Conservation (phyloP, 2,888 invertebrate genomes). For the Heliconius ethilla region DNA sequence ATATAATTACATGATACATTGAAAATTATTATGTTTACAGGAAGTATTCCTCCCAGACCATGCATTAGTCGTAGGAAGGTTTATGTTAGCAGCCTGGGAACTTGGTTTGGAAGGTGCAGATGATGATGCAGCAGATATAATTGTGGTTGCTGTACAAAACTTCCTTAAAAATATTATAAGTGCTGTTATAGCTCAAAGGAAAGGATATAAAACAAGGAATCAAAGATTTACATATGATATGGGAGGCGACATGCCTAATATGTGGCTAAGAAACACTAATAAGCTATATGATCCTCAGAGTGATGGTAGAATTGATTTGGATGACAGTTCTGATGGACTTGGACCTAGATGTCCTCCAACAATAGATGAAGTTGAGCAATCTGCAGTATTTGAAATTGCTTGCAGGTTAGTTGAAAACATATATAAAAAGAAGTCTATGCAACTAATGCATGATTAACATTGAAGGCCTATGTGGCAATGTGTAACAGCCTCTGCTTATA, state of each 20-base stretch:
- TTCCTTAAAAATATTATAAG: slow-evolving; percentile 92
- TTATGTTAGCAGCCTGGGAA: slow-evolving; percentile 95
- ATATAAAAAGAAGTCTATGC: neutral
- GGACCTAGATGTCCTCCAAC: slow-evolving; percentile 86
- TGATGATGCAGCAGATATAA: slow-evolving; percentile 90
- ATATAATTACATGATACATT: neutral
- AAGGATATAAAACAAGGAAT: slow-evolving; percentile 89
- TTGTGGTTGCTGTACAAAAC: slow-evolving; percentile 89
- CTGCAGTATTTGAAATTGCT: slow-evolving; percentile 87
- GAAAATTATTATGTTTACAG: slow-evolving; percentile 59
- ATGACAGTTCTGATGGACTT: slow-evolving; percentile 83
- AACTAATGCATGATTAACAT: too few species aligned
- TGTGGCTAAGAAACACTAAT: slow-evolving; percentile 88
- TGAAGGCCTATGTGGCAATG: too few species aligned
- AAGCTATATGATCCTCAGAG: slow-evolving; percentile 84
- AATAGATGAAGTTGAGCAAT: slow-evolving; percentile 88
- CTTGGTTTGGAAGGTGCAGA: slow-evolving; percentile 92
- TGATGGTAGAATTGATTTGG: slow-evolving; percentile 81
- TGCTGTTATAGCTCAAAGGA: slow-evolving; percentile 89
- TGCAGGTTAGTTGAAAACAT: slow-evolving; percentile 79
- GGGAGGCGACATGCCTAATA: slow-evolving; percentile 89
- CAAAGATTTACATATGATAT: slow-evolving; percentile 89
- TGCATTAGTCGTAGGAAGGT: slow-evolving; percentile 90
- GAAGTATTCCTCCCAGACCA: slow-evolving; percentile 92
- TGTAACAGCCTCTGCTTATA: too few species aligned